Evolutionary conservation across 1,140 invertebrate species (phyloP).

Genomic region (Temnothorax curvispinosus): DNA sequence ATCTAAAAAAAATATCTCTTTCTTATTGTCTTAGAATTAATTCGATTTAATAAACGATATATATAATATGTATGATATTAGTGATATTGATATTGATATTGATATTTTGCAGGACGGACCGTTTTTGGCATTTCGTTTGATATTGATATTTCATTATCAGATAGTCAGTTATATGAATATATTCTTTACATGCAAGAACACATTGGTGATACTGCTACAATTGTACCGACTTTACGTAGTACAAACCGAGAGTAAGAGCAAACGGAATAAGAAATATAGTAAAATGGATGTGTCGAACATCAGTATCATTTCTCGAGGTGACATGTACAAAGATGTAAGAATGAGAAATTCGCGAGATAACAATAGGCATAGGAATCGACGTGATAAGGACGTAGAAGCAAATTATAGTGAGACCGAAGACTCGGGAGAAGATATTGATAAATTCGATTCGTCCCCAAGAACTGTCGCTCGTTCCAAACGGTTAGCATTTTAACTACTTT

Average conservation of each 20-base stretch:
- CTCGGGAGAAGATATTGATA: slow-evolving; percentile 75
- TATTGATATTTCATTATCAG: slow-evolving; percentile 94
- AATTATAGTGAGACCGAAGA: slow-evolving; percentile 74
- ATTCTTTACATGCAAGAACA: slow-evolving; percentile 97
- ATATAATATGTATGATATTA: background rate
- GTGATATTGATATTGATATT: background rate
- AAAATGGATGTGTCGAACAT: slow-evolving; percentile 83
- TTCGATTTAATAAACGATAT: slow-evolving; percentile 20
- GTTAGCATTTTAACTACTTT: slow-evolving; percentile 72
- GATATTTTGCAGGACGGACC: slow-evolving; percentile 89
- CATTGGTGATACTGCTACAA: slow-evolving; percentile 94
- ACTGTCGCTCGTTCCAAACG: slow-evolving; percentile 78
- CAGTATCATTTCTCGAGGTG: slow-evolving; percentile 87
- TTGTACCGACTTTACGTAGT: slow-evolving; percentile 94
- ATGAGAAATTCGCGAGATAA: slow-evolving; percentile 60
- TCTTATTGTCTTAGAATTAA: background rate
- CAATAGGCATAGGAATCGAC: slow-evolving; percentile 62
- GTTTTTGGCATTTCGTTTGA: slow-evolving; percentile 92
- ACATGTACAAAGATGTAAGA: slow-evolving; percentile 77
- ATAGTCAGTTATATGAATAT: slow-evolving; percentile 97
- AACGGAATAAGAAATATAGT: slow-evolving; percentile 79
- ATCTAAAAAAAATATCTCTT: background rate
- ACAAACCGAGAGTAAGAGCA: slow-evolving; percentile 86
- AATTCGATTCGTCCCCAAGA: slow-evolving; percentile 74
- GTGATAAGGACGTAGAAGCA: slow-evolving; percentile 74